Base-by-base conservation (phyloP, 92 coral and sea anemone genomes). In the Pocillopora grandis region DNA sequence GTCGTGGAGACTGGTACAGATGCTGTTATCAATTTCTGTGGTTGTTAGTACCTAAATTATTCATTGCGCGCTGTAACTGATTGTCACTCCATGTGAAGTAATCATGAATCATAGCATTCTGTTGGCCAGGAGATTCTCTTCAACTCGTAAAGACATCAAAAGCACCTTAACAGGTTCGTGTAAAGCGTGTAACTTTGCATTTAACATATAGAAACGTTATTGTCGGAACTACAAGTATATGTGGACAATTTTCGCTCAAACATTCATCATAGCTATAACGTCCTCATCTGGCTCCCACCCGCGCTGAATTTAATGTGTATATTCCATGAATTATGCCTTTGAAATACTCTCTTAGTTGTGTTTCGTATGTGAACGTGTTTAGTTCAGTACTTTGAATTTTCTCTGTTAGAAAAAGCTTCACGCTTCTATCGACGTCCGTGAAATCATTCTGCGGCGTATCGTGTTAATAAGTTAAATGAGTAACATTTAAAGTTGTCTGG, bases 131-230 rank as follows among this genome's bases (percentile, higher is more conserved):
- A 73, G 86, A 62, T 64, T 83, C 18, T 83, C 86, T 21, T 83
- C 86, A 5, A 83, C 78, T 67, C 86, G 86, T 18, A 74, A 21
- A 23, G 73, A 62, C 18, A 62, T 83, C 80, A 74, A 74, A 75
- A 83, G 86, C 86, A 83, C 31, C 58, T 12, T 83, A 17, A 57
- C 86, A 83, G 86, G 86, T 83, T 83, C 72, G 86, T 83, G 78
- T 48, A 15, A 5, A 63, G 21, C 12, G 23, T 9, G 15, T 63
- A 10, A 55, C n/a, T 21, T 20, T 42, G 71, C 2, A 35, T 49
- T 60, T 20, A 18, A 14, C 17, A 10, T 9, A 23, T 5, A 42
- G 52, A 17, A 33, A 37, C 18, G 62, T 36, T 35, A 16, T 13
- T 70, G 14, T 48, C 12, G 65, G 11, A 12, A n/a, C 33, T 35